A percentile compares a stretch with the other conserved stretches of the same genome.
These are phyloP conservation scores for Megaceryle alcyon DNA, from an alignment of 2,797 vertebrate genomes.

Conservation along the genomic window DNA sequence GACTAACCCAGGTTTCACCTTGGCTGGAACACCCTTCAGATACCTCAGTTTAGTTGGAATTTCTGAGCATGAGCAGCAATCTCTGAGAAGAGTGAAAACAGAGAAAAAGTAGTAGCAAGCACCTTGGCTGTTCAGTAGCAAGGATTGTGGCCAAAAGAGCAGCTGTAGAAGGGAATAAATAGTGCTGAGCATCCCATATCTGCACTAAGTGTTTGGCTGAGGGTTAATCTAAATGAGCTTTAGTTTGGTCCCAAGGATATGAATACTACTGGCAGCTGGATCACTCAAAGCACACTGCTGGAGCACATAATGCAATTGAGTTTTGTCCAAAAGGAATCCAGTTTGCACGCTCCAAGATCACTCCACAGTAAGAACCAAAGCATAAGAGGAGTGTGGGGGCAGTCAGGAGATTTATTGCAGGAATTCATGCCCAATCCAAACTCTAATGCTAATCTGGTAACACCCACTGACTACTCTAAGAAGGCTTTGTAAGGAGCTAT, in stretches of 20 bases:
- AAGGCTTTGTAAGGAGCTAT: conserved; percentile 9
- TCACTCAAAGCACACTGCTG: background rate
- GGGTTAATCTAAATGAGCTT: background rate
- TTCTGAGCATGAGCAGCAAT: background rate
- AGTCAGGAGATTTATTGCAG: background rate
- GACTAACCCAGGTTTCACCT: background rate
- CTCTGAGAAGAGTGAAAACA: background rate
- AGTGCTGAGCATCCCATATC: background rate
- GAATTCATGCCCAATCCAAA: background rate
- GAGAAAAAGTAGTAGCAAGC: background rate
- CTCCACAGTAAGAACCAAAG: background rate
- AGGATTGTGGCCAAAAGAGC: background rate
- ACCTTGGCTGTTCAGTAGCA: background rate
- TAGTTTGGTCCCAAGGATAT: background rate
- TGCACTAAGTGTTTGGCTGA: background rate
- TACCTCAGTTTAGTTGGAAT: background rate
- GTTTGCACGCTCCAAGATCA: background rate
- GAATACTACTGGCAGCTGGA: background rate
- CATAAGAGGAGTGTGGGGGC: background rate
- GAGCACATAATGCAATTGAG: background rate
- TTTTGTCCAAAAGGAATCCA: background rate
- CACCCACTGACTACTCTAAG: background rate
- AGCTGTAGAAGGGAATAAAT: background rate
- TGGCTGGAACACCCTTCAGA: background rate
- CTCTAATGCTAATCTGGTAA: background rate